Base-by-base conservation (phyloP, 1,140 invertebrate genomes). In the Euwallacea fornicatus region DNA sequence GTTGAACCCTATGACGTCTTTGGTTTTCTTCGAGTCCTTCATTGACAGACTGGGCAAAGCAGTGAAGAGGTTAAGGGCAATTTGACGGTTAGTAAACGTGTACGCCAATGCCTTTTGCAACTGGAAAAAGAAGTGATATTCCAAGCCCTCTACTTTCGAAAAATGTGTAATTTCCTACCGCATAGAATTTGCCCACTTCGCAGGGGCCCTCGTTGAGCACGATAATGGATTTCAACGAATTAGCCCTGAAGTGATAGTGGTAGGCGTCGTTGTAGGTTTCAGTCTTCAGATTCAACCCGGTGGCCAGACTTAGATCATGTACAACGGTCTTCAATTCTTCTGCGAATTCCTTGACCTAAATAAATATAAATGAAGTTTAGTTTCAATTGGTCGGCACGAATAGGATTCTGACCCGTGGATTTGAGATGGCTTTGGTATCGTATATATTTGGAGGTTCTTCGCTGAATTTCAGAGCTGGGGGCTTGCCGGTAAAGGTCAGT, bases 201-300 rank as follows among this genome's bases (percentile, higher is more conserved):
- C 80, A 81, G n/a, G 74, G 71, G 44, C 74, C 55, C 13, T 75
- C 67, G 11, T 66, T 76, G 9, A 89, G 79, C 2, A 82, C 85
- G 72, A 90, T 77, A 9, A 89, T 85, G 33, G 83, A 82, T 74
- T 87, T 89, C 0, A 84, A 82, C 4, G 88, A 85, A 7, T 83
- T 84, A 6, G 85, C 79, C 78, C 88, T 84, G 83, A 87, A 90
- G 46, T 87, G 87, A 82, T 88, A 90, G 7, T 82, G 74, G 4
- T 86, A 76, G 4, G 85, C 87, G 73, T 86, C 81, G 15, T 82
- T 75, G 74, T 87, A 88, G 16, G 87, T 86, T 16, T 81, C 80
- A 44, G 84, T 79, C 75, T 84, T 72, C 74, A n/a, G 78, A 75
- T 76, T 78, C 6, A 69, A 13, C 7, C 74, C 77, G 1, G 76